A percentile compares a stretch with the other conserved stretches of the same genome.
These are phyloP conservation scores for Chelmon rostratus DNA, from an alignment of 2,797 vertebrate genomes.

Conservation along the genomic window DNA sequence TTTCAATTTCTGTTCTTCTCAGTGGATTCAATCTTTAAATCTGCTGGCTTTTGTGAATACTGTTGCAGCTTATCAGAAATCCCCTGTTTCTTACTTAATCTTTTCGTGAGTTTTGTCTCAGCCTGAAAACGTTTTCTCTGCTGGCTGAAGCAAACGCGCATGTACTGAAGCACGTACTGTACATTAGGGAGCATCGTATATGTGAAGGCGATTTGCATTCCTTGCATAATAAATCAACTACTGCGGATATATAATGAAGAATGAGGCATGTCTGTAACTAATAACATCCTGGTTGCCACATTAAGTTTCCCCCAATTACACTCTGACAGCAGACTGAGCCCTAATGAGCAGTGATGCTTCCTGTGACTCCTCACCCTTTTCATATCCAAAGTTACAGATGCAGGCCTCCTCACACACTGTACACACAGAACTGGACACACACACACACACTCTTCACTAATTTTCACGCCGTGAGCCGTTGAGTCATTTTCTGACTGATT, in stretches of 20 bases:
- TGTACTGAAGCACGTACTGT: neutral
- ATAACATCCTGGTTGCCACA: conserved; percentile 36
- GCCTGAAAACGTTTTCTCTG: conserved; percentile 19
- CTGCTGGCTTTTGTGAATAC: conserved; percentile 37
- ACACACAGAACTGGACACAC: neutral
- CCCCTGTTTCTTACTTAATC: conserved; percentile 34
- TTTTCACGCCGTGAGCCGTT: conserved; percentile 22
- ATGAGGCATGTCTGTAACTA: conserved; percentile 27
- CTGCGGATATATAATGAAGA: conserved; percentile 34
- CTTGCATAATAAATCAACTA: conserved; percentile 53
- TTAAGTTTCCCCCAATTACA: conserved; percentile 40
- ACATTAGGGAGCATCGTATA: conserved; percentile 15
- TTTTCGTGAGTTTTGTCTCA: conserved; percentile 20
- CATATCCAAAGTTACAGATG: conserved; percentile 13
- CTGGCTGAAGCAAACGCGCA: neutral
- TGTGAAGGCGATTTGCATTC: conserved; percentile 36
- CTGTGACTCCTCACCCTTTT: conserved; percentile 10
- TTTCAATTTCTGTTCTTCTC: conserved; percentile 41
- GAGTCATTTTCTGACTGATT: conserved; percentile 58
- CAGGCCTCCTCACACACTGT: conserved; percentile 12
- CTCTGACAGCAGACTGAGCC: conserved; percentile 30
- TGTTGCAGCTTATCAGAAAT: conserved; percentile 45
- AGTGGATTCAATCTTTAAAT: conserved; percentile 46
- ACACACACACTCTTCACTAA: conserved; percentile 6
- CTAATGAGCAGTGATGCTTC: conserved; percentile 53